Base-by-base conservation (phyloP, 2,797 vertebrate genomes). In the Molossus alvarezi region DNA sequence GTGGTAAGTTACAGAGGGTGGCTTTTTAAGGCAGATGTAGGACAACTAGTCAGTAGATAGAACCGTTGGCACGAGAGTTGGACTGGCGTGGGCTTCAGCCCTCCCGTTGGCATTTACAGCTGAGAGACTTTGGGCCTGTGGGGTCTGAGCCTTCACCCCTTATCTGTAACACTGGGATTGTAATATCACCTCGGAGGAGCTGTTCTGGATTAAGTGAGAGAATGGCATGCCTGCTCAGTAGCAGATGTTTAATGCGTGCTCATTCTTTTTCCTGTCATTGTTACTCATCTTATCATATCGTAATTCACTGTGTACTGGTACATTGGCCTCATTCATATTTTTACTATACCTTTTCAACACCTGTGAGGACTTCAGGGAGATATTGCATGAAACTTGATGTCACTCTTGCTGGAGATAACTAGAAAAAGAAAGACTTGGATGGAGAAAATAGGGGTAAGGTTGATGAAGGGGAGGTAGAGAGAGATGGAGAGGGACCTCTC, bases 291-390 rank as follows among this genome's bases (percentile, higher is more conserved):
- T 33, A 53, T 21, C 20, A 21, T 80, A 3, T 48, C 73, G 15
- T 79, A 71, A 33, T 82, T 58, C 1, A 6, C 53, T 80, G 11
- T 9, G 69, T 11, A 33, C 9, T 25, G 10, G 37, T 51, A 83
- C 65, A 51, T 83, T 95, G 29, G 1, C 64, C 29, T 62, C 25
- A 6, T 95, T 95, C 67, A 20, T 10, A 55, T 76, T 95, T 96
- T 95, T 91, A 65, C 20, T n/a, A 7, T 80, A 37, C 17, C 77
- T 84, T 95, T 93, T 62, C 18, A 11, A 80, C 11, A 91, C 33
- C 60, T 69, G 7, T 23, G 45, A 92, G 29, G 27, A 91, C 65
- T 89, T 89, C 41, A 58, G 33, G 65, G 79, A 58, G 58, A n/a
- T 45, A 2, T 51, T 51, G 6, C 12, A 4, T 37, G 33, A 60